Conservation (phyloP, 2,888 invertebrate genomes). For the Catonia carolina region DNA sequence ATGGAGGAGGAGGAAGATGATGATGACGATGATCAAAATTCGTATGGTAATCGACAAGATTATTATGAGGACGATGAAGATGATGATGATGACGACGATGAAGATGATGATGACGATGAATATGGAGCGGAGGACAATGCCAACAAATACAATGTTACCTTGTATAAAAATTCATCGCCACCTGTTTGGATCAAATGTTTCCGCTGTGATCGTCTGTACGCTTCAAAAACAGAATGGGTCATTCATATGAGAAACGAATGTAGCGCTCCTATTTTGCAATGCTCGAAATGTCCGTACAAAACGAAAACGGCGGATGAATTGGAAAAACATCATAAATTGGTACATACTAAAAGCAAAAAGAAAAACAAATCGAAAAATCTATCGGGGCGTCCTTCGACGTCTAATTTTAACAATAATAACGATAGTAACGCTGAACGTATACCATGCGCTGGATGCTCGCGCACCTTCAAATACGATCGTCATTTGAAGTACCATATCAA, state of each 20-base stretch:
- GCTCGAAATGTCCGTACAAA: background rate
- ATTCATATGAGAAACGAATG: background rate
- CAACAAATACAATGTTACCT: no score
- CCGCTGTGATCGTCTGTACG: background rate
- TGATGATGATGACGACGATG: no score
- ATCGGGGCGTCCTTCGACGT: no score
- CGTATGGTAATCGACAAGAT: no score
- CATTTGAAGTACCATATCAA: background rate
- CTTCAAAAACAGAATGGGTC: no score
- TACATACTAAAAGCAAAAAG: background rate
- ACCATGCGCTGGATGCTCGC: background rate
- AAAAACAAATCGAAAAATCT: no score
- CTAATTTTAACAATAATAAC: no score
- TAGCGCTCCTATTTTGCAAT: background rate
- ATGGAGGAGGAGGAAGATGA: no score
- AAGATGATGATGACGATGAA: no score
- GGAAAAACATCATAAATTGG: background rate
- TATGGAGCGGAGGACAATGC: no score
- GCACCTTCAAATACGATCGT: background rate
- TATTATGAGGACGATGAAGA: no score
- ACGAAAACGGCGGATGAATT: background rate
- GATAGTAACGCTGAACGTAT: background rate
- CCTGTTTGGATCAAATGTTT: conserved; percentile 5
- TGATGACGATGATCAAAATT: no score
- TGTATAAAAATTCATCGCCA: background rate